Conservation (phyloP, 2,888 invertebrate species). For the Carpatolechia fugitivella region DNA sequence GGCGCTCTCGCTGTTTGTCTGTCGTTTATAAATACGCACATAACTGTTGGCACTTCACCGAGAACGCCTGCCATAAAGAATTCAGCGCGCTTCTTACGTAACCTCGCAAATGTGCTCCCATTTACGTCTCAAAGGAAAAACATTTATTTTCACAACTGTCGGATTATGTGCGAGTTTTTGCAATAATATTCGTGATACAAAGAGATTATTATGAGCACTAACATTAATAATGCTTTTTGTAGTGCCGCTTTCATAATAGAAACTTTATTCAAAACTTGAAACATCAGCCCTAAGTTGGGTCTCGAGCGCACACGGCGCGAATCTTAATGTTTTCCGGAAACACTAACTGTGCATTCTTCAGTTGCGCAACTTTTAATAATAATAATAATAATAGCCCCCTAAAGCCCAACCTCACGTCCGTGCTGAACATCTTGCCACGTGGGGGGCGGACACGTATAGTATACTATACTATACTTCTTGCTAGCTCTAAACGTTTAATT, state of each 20-base stretch:
- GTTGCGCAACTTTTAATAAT: background rate
- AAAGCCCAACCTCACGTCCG: no score
- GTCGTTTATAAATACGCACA: constrained; percentile 9
- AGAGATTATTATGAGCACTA: background rate
- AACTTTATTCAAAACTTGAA: constrained; percentile 5
- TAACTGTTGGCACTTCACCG: constrained; percentile 9
- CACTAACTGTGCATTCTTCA: constrained; percentile 6
- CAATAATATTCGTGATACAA: background rate
- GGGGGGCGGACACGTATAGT: no score
- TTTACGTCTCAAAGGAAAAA: background rate
- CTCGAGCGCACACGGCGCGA: background rate
- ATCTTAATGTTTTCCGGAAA: constrained; percentile 1
- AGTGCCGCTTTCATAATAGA: background rate
- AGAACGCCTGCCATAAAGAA: background rate
- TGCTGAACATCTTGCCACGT: no score
- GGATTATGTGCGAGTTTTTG: background rate
- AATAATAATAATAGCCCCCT: no score
- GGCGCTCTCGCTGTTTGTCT: constrained; percentile 10
- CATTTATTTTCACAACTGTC: background rate
- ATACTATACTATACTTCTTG: no score
- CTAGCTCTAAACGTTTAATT: no score
- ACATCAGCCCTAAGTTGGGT: background rate
- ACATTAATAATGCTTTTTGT: constrained; percentile 7
- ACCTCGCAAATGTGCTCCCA: constrained; percentile 2
- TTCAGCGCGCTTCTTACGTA: background rate